phyloP scores from a whole-genome alignment of 2,113 vertebrate species.

The Hydropotes inermis region DNA sequence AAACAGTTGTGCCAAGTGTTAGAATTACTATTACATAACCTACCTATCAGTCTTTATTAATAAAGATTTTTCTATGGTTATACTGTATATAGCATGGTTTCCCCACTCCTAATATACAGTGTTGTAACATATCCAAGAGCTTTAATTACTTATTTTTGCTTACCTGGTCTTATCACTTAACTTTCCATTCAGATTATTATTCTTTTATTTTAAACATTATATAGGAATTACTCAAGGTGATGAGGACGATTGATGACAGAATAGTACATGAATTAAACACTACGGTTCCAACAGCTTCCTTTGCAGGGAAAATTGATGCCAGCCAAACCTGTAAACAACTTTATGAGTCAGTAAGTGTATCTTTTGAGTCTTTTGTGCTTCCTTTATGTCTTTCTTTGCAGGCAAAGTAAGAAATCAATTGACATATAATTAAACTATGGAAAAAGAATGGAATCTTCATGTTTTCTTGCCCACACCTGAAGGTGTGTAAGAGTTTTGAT shows the following conservation, averaged over 20 bases:
- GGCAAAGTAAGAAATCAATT: slow-evolving; percentile 30
- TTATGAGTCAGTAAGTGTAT: slow-evolving; percentile 91
- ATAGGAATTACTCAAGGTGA: slow-evolving; percentile 93
- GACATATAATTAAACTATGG: neutral
- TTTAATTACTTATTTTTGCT: neutral
- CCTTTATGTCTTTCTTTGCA: slow-evolving; percentile 29
- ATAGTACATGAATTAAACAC: slow-evolving; percentile 97
- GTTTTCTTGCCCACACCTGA: neutral
- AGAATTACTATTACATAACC: neutral
- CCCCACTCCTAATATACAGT: neutral
- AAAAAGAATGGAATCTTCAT: neutral
- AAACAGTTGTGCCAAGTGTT: neutral
- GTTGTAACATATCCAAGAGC: slow-evolving; percentile 8
- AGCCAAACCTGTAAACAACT: slow-evolving; percentile 95
- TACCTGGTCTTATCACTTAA: neutral
- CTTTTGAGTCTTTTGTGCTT: slow-evolving; percentile 5
- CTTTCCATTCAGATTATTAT: neutral
- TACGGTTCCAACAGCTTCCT: slow-evolving; percentile 95
- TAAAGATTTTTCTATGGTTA: neutral
- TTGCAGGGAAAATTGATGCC: slow-evolving; percentile 93
- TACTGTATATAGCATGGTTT: slow-evolving; percentile 6
- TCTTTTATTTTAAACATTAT: slow-evolving; percentile 54
- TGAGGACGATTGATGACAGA: slow-evolving; percentile 96
- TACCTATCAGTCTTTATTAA: neutral
- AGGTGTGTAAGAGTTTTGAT: neutral